Evolutionary conservation across 37 sponge, comb jelly and placozoan genomes (phyloP), one percentile per base, ranked within the genome.

Genomic region (Beroe forskalii): DNA sequence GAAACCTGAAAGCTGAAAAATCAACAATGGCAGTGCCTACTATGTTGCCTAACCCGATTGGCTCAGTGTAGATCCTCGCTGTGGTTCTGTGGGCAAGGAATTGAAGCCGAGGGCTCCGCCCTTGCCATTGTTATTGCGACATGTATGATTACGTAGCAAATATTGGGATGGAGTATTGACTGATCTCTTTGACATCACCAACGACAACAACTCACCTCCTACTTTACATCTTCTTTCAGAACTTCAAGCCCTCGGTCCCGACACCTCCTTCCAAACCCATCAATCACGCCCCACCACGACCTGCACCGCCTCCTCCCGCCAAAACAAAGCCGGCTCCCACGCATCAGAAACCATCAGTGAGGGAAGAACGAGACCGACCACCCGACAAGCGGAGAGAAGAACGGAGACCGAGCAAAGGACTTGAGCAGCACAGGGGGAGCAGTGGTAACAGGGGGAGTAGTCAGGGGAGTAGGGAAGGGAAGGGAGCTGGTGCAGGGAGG

Each of bases 211-310:
- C 17, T 55, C 9, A 55, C 9, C 17, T 9, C 60, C 14, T 19
- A 55, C 60, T 55, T 55, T 55, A 55, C 9, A 55, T 48, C 55
- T 48, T 17, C 12, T 69, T 69, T 69, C 72, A 69, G 72, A 69
- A 69, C 32, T 69, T 36, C 72, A 69, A 36, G 39, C 66, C 66
- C 20, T 30, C 30, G 6, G 72, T 69, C 1, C 35, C 72, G 32
- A 1, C 32, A 69, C 66, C 66, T 4, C 66, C 66, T n/a, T 23
- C 66, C 4, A 64, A 64, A 27, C 30, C 66, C 4, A 6, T 12
- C 6, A 48, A 12, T 17, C 66, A 64, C 66, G 33, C 72, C 33
- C 72, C 72, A 33, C 66, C 66, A n/a, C 66, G 23, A n/a, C 72
- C 72, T 0, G 1, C 35, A 3, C 86, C 86, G 27, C 55, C n/a